phyloP scores from a whole-genome alignment of 2,797 vertebrate genomes.

The Lepus townsendii region DNA sequence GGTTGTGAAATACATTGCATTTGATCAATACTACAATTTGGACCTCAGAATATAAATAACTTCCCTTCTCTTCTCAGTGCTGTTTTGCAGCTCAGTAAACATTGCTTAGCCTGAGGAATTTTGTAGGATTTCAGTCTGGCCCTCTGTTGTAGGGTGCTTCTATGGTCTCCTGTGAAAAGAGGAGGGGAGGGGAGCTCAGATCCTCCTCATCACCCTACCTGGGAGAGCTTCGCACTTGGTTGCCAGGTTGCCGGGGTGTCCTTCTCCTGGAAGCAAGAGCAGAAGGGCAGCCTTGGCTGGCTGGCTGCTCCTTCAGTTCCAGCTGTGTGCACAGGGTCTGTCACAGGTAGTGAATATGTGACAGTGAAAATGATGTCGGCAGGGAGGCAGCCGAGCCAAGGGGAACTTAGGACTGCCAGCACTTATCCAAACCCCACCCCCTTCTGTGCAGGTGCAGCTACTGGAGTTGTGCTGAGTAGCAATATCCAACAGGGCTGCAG shows the following conservation, averaged over 20 bases:
- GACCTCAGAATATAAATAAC: background rate
- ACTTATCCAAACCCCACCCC: too few relatives aligned
- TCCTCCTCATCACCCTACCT: fast-evolving
- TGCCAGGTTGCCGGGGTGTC: fast-evolving
- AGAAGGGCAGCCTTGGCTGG: background rate
- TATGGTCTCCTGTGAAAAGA: background rate
- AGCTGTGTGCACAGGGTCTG: background rate
- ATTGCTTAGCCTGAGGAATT: background rate
- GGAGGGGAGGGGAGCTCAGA: background rate
- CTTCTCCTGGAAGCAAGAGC: background rate
- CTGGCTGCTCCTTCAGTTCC: background rate
- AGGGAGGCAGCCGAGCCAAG: too few relatives aligned
- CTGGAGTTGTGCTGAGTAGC: too few relatives aligned
- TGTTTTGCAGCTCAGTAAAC: background rate
- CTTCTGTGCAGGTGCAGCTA: too few relatives aligned
- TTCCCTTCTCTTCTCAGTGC: background rate
- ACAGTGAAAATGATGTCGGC: too few relatives aligned
- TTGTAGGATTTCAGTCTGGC: background rate
- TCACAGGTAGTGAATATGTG: background rate
- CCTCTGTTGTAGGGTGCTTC: background rate
- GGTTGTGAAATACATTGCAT: background rate
- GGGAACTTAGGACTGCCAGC: too few relatives aligned
- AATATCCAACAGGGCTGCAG: too few relatives aligned
- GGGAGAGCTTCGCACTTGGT: background rate
- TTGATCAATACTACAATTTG: background rate